Conservation (phyloP, 2,797 vertebrate species). For the Hemitrygon akajei region DNA sequence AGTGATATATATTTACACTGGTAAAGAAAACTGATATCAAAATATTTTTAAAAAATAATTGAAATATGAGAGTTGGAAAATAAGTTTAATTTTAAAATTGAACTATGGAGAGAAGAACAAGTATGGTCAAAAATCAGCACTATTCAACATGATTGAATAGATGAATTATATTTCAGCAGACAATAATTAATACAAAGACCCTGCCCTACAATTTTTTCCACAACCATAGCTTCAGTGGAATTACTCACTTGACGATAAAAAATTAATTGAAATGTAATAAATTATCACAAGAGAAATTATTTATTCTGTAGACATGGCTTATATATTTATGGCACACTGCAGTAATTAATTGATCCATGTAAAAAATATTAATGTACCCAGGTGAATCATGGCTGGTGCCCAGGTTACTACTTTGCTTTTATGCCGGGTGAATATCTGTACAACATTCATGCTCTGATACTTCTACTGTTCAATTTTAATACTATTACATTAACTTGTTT, state of each 20-base stretch:
- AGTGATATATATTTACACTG: neutral
- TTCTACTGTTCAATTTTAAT: neutral
- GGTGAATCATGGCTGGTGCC: neutral
- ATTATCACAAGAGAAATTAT: neutral
- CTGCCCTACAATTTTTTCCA: neutral
- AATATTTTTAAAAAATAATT: neutral
- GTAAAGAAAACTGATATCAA: neutral
- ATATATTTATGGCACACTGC: neutral
- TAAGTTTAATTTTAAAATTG: neutral
- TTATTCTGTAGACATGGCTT: neutral
- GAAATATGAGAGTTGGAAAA: neutral
- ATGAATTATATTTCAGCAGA: neutral
- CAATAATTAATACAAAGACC: neutral
- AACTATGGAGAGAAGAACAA: neutral
- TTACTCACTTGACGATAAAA: constrained; percentile 7
- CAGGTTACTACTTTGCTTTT: neutral
- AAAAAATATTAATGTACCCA: constrained; percentile 5
- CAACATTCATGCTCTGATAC: no score
- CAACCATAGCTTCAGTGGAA: neutral
- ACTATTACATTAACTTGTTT: neutral
- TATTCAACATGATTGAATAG: neutral
- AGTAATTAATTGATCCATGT: constrained; percentile 19
- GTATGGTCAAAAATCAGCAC: neutral
- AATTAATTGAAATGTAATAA: neutral
- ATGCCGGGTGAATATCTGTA: neutral